Evolutionary conservation across 2,113 vertebrate genomes (phyloP).

Genomic region (Zootoca vivipara): DNA sequence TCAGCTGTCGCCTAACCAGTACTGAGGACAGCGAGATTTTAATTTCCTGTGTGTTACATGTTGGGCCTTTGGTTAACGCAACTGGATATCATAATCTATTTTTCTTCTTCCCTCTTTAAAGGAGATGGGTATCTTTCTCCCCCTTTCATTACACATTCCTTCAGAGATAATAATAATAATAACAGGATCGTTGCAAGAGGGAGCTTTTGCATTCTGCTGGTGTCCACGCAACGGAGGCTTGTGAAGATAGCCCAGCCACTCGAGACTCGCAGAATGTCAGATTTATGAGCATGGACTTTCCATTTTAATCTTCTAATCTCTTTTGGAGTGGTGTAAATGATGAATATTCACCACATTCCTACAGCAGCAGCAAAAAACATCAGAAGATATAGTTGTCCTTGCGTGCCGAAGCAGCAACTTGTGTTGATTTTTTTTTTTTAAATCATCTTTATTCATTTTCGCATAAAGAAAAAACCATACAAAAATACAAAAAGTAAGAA

Average conservation of each 20-base stretch:
- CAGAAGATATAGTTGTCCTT: background rate
- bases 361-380: background rate
- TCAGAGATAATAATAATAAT: background rate
- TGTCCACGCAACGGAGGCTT: no score
- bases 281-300: background rate
- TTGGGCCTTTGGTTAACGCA: background rate
- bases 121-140: background rate
- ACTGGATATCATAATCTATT: background rate
- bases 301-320: background rate
- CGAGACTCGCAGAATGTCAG: fast-evolving
- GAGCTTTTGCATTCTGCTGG: background rate
- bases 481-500: no score
- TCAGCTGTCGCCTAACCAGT: no score
- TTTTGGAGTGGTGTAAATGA: background rate
- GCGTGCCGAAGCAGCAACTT: no score
- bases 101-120: background rate
- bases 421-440: no score
- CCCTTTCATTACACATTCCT: background rate
- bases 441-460: no score
- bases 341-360: background rate
- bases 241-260: background rate
- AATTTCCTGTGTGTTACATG: background rate
- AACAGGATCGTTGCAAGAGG: background rate
- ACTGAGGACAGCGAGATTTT: background rate
- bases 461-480: no score